phyloP scores from a whole-genome alignment of 2,113 vertebrate genomes.

The Microcebus lehilahytsara region DNA sequence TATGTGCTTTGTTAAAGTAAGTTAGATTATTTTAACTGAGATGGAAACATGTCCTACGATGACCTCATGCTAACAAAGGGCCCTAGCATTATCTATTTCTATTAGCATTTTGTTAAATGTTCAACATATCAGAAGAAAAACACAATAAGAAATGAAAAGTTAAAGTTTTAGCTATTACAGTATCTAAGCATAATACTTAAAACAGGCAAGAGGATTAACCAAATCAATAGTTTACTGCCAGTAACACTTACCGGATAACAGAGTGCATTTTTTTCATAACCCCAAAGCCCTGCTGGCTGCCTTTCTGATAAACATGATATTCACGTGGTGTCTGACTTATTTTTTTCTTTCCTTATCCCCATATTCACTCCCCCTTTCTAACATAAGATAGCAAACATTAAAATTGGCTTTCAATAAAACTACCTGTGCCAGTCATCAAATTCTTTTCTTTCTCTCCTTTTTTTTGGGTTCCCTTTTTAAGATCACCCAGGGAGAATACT shows the following conservation, averaged over 20 bases:
- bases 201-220: background rate
- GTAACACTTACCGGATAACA: background rate
- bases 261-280: background rate
- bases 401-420: conserved; percentile 70
- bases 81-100: background rate
- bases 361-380: background rate
- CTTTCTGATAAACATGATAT: background rate
- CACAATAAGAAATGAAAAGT: background rate
- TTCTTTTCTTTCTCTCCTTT: conserved; percentile 46
- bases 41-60: background rate
- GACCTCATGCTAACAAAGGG: background rate
- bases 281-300: background rate
- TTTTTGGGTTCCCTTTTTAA: conserved; percentile 46
- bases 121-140: conserved; percentile 22
- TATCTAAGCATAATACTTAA: background rate
- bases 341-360: background rate
- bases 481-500: conserved; percentile 76
- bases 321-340: background rate
- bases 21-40: background rate
- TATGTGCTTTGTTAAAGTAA: background rate
- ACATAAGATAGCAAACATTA: conserved; percentile 20
- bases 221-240: background rate
- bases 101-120: background rate
- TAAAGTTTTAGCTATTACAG: background rate
- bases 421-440: conserved; percentile 63